Conservation (phyloP, 2,797 vertebrate genomes). For the Gymnopithys bicolor region DNA sequence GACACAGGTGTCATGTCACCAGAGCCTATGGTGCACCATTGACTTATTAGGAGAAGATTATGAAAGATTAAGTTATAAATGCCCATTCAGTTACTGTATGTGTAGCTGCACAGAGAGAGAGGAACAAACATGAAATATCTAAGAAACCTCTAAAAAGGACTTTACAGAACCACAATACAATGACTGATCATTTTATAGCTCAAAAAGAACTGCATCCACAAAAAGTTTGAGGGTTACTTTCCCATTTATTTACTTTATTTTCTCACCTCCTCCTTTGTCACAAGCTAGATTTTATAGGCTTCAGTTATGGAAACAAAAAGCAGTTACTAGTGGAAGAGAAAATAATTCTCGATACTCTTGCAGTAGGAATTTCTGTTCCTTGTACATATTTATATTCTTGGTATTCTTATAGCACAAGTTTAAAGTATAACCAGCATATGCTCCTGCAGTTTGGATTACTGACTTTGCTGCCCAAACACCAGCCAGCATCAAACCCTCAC, state of each 20-base stretch:
- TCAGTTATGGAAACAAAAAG: not conserved
- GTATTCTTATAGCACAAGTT: not conserved
- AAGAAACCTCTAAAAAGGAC: not conserved
- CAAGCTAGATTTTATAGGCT: not conserved
- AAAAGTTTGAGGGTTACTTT: not conserved
- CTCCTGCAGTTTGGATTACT: not conserved
- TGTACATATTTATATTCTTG: rapidly evolving
- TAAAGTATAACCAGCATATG: not conserved
- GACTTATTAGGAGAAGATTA: not conserved
- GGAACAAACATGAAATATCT: not conserved
- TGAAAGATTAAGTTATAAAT: not conserved
- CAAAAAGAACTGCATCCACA: not conserved
- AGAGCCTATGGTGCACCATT: not conserved
- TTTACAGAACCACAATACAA: not conserved
- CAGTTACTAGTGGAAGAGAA: not conserved
- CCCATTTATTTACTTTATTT: not conserved
- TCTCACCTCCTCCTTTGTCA: not conserved
- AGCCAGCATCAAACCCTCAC: not conserved
- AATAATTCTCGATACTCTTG: not conserved
- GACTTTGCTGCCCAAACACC: not conserved
- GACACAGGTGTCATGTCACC: not conserved
- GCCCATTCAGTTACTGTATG: rapidly evolving
- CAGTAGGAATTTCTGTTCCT: not conserved
- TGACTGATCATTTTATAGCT: not conserved
- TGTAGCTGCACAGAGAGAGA: not conserved